Conservation (phyloP, 2,888 invertebrate genomes). For the Cyclophora punctaria region DNA sequence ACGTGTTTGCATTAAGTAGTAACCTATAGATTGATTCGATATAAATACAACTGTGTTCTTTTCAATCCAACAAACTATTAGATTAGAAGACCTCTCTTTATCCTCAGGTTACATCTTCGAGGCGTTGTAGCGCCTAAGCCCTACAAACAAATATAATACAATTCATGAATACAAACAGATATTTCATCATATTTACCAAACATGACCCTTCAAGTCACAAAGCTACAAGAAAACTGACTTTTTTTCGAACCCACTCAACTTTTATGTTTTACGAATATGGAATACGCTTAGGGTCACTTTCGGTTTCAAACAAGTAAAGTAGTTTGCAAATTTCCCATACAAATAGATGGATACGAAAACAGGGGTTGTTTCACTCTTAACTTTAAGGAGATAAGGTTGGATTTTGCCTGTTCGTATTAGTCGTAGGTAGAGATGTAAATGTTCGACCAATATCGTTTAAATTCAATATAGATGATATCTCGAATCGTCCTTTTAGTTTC, state of each 20-base stretch:
- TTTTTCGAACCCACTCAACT: conserved; percentile 14
- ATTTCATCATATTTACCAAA: not conserved
- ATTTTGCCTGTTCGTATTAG: conserved; percentile 1
- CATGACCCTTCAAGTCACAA: conserved; percentile 1
- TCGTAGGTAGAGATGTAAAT: conserved; percentile 8
- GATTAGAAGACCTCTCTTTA: too few species aligned
- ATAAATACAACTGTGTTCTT: too few species aligned
- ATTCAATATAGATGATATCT: conserved; percentile 27
- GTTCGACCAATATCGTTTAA: conserved; percentile 23
- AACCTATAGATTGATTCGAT: too few species aligned
- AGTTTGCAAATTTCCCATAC: conserved; percentile 24
- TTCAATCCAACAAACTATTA: too few species aligned
- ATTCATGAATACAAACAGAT: not conserved
- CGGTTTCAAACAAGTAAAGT: conserved; percentile 19
- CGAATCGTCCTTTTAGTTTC: too few species aligned
- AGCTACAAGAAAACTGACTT: conserved; percentile 1
- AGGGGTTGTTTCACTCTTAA: conserved; percentile 3
- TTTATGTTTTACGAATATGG: conserved; percentile 21
- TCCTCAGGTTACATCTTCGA: too few species aligned
- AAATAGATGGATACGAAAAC: conserved; percentile 13
- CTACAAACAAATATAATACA: too few species aligned
- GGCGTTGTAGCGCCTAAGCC: too few species aligned
- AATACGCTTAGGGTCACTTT: conserved; percentile 24
- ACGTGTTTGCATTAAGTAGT: too few species aligned
- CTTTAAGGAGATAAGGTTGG: not conserved